Conservation (phyloP, 2,888 invertebrate species). For the Clusia tigrina region DNA sequence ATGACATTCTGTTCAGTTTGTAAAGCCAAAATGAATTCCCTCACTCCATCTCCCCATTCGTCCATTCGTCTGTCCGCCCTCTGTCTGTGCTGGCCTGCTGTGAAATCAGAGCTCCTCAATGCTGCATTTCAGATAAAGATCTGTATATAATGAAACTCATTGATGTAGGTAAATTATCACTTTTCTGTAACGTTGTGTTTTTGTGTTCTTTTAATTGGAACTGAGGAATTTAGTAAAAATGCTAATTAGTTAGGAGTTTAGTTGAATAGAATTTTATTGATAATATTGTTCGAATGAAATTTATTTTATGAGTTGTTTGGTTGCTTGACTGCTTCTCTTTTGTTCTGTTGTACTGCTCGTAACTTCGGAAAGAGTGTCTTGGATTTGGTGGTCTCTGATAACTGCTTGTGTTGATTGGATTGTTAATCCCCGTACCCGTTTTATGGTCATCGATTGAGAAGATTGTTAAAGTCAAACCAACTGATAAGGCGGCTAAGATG, state of each 20-base stretch:
- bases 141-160: constrained; percentile 54
- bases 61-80: too few relatives aligned
- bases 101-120: constrained; percentile 51
- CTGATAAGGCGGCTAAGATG: too few relatives aligned
- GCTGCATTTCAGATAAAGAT: constrained; percentile 45
- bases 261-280: constrained; percentile 54
- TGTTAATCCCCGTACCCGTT: too few relatives aligned
- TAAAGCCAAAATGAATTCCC: constrained; percentile 2
- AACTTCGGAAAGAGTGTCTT: too few relatives aligned
- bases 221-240: constrained; percentile 61
- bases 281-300: constrained; percentile 39
- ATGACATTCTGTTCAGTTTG: constrained; percentile 39
- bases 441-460: too few relatives aligned
- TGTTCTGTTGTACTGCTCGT: constrained; percentile 24
- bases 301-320: constrained; percentile 17
- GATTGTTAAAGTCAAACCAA: too few relatives aligned
- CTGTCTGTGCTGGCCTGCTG: too few relatives aligned
- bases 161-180: constrained; percentile 64
- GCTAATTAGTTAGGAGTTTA: constrained; percentile 58
- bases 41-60: too few relatives aligned
- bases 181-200: constrained; percentile 56
- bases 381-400: background rate
- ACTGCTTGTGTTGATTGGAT: too few relatives aligned
- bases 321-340: constrained; percentile 9
- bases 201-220: constrained; percentile 61